Evolutionary conservation across 2,113 vertebrate genomes (phyloP).

Genomic region (Mobula birostris): DNA sequence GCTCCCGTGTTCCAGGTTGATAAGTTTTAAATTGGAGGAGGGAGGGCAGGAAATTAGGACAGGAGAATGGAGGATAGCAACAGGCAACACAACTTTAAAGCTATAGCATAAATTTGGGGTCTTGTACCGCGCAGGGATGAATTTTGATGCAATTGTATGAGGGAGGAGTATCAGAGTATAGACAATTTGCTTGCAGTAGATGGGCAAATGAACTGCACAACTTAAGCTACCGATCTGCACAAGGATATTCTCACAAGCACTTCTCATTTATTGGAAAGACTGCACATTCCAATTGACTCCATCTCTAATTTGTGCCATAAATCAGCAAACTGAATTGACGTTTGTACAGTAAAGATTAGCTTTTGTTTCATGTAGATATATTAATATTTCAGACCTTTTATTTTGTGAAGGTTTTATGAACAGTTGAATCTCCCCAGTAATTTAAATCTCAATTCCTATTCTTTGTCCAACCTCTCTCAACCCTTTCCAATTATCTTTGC

Average conservation of each 20-base stretch:
- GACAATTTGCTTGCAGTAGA: neutral
- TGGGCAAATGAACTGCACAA: neutral
- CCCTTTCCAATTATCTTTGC: constrained; percentile 4
- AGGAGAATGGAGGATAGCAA: neutral
- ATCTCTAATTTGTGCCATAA: neutral
- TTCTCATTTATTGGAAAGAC: neutral
- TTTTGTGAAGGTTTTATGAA: neutral
- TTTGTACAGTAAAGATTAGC: neutral
- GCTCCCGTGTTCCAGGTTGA: neutral
- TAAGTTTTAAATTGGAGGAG: neutral
- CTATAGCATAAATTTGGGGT: neutral
- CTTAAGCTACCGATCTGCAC: neutral
- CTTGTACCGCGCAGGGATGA: neutral
- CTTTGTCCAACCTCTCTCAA: constrained; percentile 1
- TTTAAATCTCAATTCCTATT: constrained; percentile 4
- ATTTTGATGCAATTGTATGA: neutral
- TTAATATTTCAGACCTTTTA: neutral
- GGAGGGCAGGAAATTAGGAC: no score
- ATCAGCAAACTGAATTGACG: neutral
- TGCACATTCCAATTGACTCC: neutral
- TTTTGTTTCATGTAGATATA: neutral
- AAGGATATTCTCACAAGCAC: neutral
- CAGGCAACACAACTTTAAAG: neutral
- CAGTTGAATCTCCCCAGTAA: neutral
- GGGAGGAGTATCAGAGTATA: neutral